Conservation (phyloP, 2,797 vertebrate species). For the Scolopax rusticola region DNA sequence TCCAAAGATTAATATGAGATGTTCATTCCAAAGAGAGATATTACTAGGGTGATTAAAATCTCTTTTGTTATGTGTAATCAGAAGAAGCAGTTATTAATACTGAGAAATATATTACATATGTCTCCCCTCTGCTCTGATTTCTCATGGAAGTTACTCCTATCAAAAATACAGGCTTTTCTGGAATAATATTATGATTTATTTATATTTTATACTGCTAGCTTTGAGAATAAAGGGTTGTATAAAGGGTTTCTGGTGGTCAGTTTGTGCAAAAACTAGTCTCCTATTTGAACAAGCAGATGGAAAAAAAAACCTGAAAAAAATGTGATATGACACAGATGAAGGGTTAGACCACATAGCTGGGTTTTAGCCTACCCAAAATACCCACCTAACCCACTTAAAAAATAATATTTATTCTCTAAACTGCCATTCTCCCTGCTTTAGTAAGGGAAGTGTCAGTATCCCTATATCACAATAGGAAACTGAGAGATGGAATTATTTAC, state of each 20-base stretch:
- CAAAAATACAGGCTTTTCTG: background rate
- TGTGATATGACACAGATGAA: rapidly evolving
- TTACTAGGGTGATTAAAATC: conserved; percentile 56
- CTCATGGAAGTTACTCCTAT: background rate
- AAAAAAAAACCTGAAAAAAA: background rate
- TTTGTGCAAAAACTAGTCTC: background rate
- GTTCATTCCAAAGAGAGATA: conserved; percentile 54
- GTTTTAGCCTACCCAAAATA: background rate
- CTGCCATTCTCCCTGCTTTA: background rate
- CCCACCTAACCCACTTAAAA: background rate
- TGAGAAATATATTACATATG: conserved; percentile 23
- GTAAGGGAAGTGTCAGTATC: background rate
- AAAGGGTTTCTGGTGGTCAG: background rate
- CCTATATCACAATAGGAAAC: background rate
- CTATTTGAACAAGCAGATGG: rapidly evolving
- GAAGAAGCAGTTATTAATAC: conserved; percentile 61
- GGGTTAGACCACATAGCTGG: background rate
- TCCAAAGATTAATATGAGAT: conserved; percentile 56
- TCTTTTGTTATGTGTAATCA: conserved; percentile 63
- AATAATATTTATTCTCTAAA: background rate
- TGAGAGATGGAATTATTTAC: background rate
- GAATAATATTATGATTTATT: background rate
- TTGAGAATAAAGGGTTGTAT: background rate
- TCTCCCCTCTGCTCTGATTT: background rate
- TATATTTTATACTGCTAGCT: background rate